phyloP scores from a whole-genome alignment of 2,888 invertebrate genomes.

The Stenchaetothrips biformis region DNA sequence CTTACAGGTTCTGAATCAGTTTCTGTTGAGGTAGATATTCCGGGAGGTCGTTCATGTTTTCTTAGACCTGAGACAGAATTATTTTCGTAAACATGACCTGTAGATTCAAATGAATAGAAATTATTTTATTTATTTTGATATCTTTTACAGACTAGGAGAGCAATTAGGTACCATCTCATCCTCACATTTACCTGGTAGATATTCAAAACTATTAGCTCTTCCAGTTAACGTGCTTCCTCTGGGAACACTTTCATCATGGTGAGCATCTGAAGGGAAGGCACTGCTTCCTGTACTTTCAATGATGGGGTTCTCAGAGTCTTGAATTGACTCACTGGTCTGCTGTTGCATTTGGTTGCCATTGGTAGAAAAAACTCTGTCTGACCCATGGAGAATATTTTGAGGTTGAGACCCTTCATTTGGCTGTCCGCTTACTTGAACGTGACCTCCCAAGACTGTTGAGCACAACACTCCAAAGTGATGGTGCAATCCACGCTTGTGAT shows the following conservation, averaged over 20 bases:
- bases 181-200: conserved; percentile 31
- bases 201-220: conserved; percentile 41
- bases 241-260: conserved; percentile 17
- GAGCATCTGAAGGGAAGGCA: neutral
- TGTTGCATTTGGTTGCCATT: neutral
- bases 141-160: neutral
- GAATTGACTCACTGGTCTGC: neutral
- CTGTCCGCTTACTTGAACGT: neutral
- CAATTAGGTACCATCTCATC: neutral
- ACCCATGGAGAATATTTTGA: neutral
- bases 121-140: neutral
- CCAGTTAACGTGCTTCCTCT: conserved; percentile 28
- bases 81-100: conserved; percentile 54
- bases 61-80: conserved; percentile 37
- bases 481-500: neutral
- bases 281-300: neutral
- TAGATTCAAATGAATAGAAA: conserved; percentile 41
- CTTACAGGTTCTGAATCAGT: conserved; percentile 1
- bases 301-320: neutral
- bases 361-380: neutral
- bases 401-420: neutral
- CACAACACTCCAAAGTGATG: conserved; percentile 6
- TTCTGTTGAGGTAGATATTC: conserved; percentile 4
- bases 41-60: conserved; percentile 27
- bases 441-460: neutral